Evolutionary conservation across 2,797 vertebrate genomes (phyloP), one percentile per base, ranked within the genome.

Genomic region (Sorex maritimensis): DNA sequence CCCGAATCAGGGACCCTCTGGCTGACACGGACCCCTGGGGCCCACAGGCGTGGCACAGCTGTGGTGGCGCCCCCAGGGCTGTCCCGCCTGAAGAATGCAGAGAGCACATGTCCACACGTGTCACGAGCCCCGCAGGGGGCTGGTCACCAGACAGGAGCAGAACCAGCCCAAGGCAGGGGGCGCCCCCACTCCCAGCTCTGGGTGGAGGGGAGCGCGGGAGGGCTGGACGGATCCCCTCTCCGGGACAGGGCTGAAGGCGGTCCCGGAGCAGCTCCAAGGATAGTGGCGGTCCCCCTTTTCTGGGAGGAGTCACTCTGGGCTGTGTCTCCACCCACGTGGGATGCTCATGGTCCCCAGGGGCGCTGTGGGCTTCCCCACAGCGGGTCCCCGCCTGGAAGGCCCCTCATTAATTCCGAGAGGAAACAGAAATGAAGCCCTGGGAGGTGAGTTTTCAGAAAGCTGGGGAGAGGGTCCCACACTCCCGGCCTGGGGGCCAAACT

Each of bases 11-110:
- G 91, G 95, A 92, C 95, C 89, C 95, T 58, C 82, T 4, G 30
- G 26, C 71, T 61, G 69, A 68, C 68, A 78, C 23, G 15, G 58
- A 0, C 24, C 75, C 73, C n/a, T 0, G 7, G 26, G 44, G 80
- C 86, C 89, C 58, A 72, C 77, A 15, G 82, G 80, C 86, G 52
- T 86, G 92, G 94, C 95, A 91, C 94, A 96, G 92, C 95, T 94
- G 93, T 26, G 81, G 71, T 85, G 81, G 46, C 61, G 23, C 55
- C 61, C 5, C 5, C 6, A 52, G 30, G 0, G 7, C 6, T 24
- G 91, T 80, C 75, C 84, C 15, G 89, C 82, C 89, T 63, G 63
- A 84, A 91, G 94, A 97, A 96, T 93, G 92, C 72, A 86, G 77
- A 75, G 75, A 61, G 19, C 58, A 61, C 58, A 61, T 61, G 81